Base-by-base conservation (phyloP, 2,888 invertebrate genomes). In the Zootermopsis nevadensis region DNA sequence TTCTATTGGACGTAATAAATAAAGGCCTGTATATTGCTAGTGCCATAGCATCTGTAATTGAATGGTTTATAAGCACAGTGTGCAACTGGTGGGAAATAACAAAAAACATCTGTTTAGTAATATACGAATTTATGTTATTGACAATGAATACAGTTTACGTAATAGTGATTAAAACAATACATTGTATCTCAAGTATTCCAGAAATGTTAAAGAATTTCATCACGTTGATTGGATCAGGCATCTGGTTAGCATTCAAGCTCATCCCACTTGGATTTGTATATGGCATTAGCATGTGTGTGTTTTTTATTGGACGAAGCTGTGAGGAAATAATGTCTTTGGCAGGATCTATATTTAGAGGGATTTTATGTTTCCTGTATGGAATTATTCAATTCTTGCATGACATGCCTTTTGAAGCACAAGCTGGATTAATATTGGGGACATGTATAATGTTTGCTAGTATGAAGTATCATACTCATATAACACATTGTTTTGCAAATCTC, bases 231-330 rank as follows among this genome's bases (percentile, higher is more conserved):
- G 85, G 85, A 33, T 80, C 74, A 38, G 69, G 82, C 22, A 72
- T 83, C 27, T 85, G 83, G 84, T n/a, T 82, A 24, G 55, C 77
- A 31, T 19, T 81, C 2, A 69, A 77, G 42, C 27, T 84, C 30
- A 33, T 85, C 55, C 85, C 85, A 35, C 48, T 83, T 22, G 66
- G 42, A 3, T 77, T 84, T 72, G 72, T 85, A 12, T 83, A 85
- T 53, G 6, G 79, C 7, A 55, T 72, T 27, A 84, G 79, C 35
- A 42, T 84, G 81, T 72, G n/a, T 38, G 31, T 85, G 30, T 81
- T 48, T 33, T n/a, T 81, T 27, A 22, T 84, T 38, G 82, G 81
- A 27, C n/a, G 60, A 42, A 81, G 77, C 42, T 77, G 38, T 42
- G 83, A 84, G 35, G 84, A 84, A 55, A 19, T 84, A 15, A 42